Evolutionary conservation across 2,113 vertebrate species (phyloP), one percentile per base, ranked within the genome.

Genomic region (Nicator chloris): DNA sequence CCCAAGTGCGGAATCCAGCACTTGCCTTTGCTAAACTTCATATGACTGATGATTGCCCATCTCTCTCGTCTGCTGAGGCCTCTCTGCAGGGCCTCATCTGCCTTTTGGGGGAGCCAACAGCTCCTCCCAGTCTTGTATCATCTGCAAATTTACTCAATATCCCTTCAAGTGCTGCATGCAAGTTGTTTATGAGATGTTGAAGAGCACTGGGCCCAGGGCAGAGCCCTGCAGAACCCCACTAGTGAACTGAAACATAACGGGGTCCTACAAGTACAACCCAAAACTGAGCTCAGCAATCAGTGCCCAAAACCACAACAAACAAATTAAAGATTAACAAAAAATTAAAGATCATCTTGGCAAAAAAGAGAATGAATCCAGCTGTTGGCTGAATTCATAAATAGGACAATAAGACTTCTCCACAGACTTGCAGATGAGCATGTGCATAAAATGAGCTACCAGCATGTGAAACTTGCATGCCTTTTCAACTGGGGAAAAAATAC

Each of bases 201-300:
- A 18, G 27, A 33, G 33, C 37, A 6, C 27, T 23, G 27, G 11
- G 31, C 27, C 61, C 8, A 10, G 26, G 45, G 28, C 47, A 50
- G 33, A 44, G 63, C 15, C 65, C 45, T 18, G 15, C 23, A 31
- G 24, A 42, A 7, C 45, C 30, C 26, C 22, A 11, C 8, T 4
- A 15, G 44, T 16, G 50, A 11, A 35, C 30, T 83, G 33, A 77
- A 42, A 56, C 0, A 1, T 26, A 28, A 27, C 1, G 0, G 3
- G 10, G 4, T 50, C 26, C 24, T 49, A 57, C 21, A 22, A 4
- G 27, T 3, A 15, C 18, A 75, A 11, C 24, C 35, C 51, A 31
- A 50, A 42, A 42, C 42, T 20, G 30, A 57, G 15, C 70, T 21
- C 26, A 26, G 60, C 51, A 65, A 35, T 11, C 42, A 30, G 24